phyloP scores from a whole-genome alignment of 2,888 invertebrate genomes.

The Drosophila barbarae region DNA sequence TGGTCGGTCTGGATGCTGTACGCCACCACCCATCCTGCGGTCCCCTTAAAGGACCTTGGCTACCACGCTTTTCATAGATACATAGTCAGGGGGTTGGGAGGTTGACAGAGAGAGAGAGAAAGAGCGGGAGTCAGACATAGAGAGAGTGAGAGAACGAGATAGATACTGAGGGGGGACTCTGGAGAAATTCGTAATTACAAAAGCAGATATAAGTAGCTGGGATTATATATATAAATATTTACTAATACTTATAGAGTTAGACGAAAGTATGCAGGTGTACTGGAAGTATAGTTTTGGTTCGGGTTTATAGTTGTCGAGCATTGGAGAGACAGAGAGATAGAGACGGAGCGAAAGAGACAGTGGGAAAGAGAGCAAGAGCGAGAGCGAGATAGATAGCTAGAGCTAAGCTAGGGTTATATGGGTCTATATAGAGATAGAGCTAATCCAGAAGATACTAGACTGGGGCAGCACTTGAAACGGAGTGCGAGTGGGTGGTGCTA shows the following conservation, averaged over 20 bases:
- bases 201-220: conserved; percentile 29
- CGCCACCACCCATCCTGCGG: conserved; percentile 37
- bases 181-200: conserved; percentile 36
- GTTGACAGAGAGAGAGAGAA: conserved; percentile 14
- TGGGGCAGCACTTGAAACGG: conserved; percentile 30
- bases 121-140: conserved; percentile 15
- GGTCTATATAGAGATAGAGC: conserved; percentile 24
- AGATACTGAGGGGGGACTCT: conserved; percentile 36
- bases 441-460: conserved; percentile 34
- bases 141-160: conserved; percentile 14
- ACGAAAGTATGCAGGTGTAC: conserved; percentile 29
- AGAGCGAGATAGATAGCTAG: conserved; percentile 25
- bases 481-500: conserved; percentile 25
- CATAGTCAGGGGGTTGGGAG: conserved; percentile 27
- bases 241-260: conserved; percentile 16
- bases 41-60: conserved; percentile 33
- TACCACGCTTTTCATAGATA: conserved; percentile 34
- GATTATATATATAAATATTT: conserved; percentile 11
- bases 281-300: conserved; percentile 27
- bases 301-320: conserved; percentile 37
- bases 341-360: conserved; percentile 9
- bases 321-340: conserved; percentile 17
- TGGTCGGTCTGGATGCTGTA: conserved; percentile 33
- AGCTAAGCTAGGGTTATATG: conserved; percentile 25
- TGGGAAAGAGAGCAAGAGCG: conserved; percentile 17